Evolutionary conservation across 2,888 invertebrate species (phyloP).

Genomic region (Mellilla xanthometata): DNA sequence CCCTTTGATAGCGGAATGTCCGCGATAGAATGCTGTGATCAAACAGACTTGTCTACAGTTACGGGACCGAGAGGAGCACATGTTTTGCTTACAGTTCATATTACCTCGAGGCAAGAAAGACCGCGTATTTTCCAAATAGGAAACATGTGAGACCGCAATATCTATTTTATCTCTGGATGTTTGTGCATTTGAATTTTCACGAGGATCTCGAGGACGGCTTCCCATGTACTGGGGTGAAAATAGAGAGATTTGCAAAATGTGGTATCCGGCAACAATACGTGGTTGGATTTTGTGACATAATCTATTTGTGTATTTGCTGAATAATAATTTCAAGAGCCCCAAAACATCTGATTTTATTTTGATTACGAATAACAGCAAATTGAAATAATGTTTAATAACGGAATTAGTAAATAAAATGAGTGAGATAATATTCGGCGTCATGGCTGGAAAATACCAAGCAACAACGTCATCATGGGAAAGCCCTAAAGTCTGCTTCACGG

Average conservation of each 20-base stretch:
- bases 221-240: constrained; percentile 15
- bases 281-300: not conserved
- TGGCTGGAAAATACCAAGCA: no score
- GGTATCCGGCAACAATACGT: constrained; percentile 7
- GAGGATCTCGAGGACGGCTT: constrained; percentile 7
- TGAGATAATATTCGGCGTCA: no score
- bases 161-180: constrained; percentile 17
- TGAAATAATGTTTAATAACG: no score
- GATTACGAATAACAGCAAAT: no score
- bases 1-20: constrained; percentile 49
- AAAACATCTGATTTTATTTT: no score
- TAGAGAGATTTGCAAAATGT: constrained; percentile 12
- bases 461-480: no score
- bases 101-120: constrained; percentile 20
- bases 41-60: constrained; percentile 38
- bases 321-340: no score
- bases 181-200: constrained; percentile 20
- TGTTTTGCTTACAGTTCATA: constrained; percentile 29
- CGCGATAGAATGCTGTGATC: constrained; percentile 42
- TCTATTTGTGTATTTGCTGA: no score
- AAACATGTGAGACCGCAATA: constrained; percentile 20
- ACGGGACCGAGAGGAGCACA: constrained; percentile 21
- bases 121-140: constrained; percentile 24
- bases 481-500: no score
- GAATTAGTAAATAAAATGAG: no score